Evolutionary conservation across 2,797 vertebrate species (phyloP), one percentile per base, ranked within the genome.

Genomic region (Brotula barbata): DNA sequence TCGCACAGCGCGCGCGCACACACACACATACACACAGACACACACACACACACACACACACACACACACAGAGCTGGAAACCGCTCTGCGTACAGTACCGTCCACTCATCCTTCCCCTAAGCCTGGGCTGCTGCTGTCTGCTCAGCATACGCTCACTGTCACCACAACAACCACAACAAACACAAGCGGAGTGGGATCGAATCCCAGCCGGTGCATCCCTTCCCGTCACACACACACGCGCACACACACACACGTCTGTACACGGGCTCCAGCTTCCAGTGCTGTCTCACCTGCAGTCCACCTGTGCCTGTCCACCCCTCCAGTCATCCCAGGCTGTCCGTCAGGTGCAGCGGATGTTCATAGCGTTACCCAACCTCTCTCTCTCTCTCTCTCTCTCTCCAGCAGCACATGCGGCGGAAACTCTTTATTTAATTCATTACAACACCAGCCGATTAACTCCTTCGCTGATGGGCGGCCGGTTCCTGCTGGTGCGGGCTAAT

Each of bases 341-440:
- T 89, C 86, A 90, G 85, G 81, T 87, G 78, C 70, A 82, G 80
- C 57, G 67, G 74, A 72, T 87, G 85, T 83, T 85, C 84, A 78
- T 68, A 59, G 70, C 16, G 57, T 75, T 77, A 19, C 47, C 23
- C 22, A 58, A 12, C 0, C 70, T 50, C 63, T 31, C 72, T 75
- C 72, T 77, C 73, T 63, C 70, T 68, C 68, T 55, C 42, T 78
- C 73, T 82, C 37, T 36, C 83, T 87, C 74, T 77, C 75, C 85
- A 72, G 81, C 71, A 67, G 84, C 86, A 87, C 89, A 86, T 85
- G 85, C 87, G 68, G 84, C 75, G 81, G 81, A 79, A 86, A 85
- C 83, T 90, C 86, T 87, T 91, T 89, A 90, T 91, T 92, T 91
- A 90, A 88, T 91, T 91, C 86, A 91, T 91, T 90, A 89, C 89